Conservation (phyloP, 2,797 vertebrate genomes). For the Podarcis siculus region DNA sequence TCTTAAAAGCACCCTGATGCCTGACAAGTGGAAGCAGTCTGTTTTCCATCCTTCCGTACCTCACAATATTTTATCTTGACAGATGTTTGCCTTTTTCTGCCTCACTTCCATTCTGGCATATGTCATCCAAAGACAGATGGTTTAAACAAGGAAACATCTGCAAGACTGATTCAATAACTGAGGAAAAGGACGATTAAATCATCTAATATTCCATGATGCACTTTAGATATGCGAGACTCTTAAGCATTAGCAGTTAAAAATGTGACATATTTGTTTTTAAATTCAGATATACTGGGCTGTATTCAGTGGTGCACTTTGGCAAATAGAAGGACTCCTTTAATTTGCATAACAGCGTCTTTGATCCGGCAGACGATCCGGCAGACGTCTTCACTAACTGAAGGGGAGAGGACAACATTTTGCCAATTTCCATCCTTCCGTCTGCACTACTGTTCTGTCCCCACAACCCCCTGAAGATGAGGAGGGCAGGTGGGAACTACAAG, state of each 20-base stretch:
- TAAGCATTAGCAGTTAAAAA: neutral
- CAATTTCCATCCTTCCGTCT: neutral
- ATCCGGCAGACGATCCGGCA: neutral
- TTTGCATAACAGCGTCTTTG: neutral
- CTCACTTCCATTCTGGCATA: slow-evolving; percentile 15
- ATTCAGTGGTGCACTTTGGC: no score
- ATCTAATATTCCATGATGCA: neutral
- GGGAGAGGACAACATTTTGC: neutral
- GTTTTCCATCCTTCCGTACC: neutral
- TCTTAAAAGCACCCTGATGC: neutral
- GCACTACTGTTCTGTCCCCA: neutral
- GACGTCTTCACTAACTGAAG: neutral
- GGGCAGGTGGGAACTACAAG: no score
- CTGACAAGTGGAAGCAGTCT: neutral
- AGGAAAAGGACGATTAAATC: neutral
- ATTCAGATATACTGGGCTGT: neutral
- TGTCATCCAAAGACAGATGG: slow-evolving; percentile 16
- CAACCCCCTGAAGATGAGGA: no score
- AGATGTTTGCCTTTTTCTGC: slow-evolving; percentile 26
- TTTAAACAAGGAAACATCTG: slow-evolving; percentile 13
- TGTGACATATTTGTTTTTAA: neutral
- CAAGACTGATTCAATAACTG: neutral
- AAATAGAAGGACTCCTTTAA: neutral
- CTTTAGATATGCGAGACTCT: neutral
- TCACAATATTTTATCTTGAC: slow-evolving; percentile 27